phyloP scores from a whole-genome alignment of 2,797 vertebrate species.

The Hydrophis major region DNA sequence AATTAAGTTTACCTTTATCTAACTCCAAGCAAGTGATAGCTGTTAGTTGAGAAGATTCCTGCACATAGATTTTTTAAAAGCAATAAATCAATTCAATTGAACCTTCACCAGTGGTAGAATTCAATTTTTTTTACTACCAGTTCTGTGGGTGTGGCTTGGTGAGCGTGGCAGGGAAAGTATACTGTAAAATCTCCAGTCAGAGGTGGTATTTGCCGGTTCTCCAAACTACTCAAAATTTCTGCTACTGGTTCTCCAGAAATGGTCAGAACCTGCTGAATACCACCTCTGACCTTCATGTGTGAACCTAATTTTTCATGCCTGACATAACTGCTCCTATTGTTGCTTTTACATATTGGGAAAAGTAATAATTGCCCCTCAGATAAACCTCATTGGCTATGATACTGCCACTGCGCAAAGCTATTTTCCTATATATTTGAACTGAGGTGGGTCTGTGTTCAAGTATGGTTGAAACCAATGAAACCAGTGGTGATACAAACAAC shows the following conservation, averaged over 20 bases:
- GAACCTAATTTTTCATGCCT: background rate
- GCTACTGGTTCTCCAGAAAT: no score
- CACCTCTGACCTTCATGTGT: background rate
- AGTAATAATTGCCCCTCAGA: constrained; percentile 88
- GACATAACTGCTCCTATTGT: background rate
- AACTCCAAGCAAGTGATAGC: background rate
- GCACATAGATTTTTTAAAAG: background rate
- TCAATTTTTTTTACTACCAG: no score
- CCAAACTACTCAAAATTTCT: no score
- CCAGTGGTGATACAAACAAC: background rate
- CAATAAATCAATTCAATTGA: background rate
- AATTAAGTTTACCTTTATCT: background rate
- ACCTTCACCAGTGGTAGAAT: background rate
- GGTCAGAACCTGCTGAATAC: no score
- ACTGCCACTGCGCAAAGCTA: constrained; percentile 90
- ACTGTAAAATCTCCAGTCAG: no score
- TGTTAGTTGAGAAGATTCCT: background rate
- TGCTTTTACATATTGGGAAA: background rate
- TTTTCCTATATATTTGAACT: background rate
- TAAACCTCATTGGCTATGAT: constrained; percentile 91
- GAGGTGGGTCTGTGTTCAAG: background rate
- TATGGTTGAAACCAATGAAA: background rate
- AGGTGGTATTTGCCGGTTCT: no score
- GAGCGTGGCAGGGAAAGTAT: no score
- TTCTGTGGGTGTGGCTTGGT: no score